phyloP scores from a whole-genome alignment of 2,797 vertebrate species.

The Natrix natrix region DNA sequence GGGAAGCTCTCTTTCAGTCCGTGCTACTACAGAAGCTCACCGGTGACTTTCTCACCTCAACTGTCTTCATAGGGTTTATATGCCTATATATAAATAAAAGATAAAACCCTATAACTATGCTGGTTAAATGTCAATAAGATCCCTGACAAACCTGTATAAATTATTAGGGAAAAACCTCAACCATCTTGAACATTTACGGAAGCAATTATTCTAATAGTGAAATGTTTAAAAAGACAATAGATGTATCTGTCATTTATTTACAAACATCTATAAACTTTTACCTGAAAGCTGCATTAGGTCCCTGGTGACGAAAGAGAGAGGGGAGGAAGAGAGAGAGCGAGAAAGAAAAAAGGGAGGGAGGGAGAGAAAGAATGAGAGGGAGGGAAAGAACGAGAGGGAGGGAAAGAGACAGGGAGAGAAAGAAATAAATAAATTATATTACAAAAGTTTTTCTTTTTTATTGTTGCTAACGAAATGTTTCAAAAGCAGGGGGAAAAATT shows the following conservation, averaged over 20 bases:
- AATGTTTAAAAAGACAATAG: background rate
- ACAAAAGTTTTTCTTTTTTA: too few relatives aligned
- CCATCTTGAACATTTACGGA: background rate
- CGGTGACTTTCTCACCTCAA: background rate
- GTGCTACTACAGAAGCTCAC: background rate
- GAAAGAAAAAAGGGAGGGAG: too few relatives aligned
- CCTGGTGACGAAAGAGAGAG: too few relatives aligned
- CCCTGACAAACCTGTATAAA: background rate
- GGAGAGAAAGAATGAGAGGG: too few relatives aligned
- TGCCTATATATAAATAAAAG: background rate
- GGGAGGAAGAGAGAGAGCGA: too few relatives aligned
- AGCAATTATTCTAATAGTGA: background rate
- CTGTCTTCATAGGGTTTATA: background rate
- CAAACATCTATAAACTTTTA: background rate
- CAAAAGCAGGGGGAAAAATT: too few relatives aligned
- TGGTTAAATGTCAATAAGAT: background rate
- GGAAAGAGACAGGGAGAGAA: too few relatives aligned
- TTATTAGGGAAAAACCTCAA: background rate
- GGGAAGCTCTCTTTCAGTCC: background rate
- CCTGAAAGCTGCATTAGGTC: background rate
- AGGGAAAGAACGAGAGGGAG: too few relatives aligned
- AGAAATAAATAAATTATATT: too few relatives aligned
- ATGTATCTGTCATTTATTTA: background rate
- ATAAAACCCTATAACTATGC: background rate
- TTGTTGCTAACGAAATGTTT: too few relatives aligned